Evolutionary conservation across 2,888 invertebrate genomes (phyloP).

Genomic region (Ectemnius lituratus): DNA sequence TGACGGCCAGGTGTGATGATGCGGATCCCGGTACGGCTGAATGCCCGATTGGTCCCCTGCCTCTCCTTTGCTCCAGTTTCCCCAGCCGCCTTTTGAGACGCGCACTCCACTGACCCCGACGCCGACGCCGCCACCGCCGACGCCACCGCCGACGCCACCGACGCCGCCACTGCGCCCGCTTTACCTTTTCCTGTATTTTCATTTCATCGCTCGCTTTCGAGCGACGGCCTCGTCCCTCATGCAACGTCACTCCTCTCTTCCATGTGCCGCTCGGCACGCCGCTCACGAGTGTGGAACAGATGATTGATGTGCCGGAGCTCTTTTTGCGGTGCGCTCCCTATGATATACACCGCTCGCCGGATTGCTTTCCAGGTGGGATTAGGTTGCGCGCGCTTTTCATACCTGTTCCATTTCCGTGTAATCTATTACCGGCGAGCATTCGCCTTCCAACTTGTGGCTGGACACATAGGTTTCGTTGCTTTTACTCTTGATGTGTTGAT

Average conservation of each 20-base stretch:
- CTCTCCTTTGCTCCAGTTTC: neutral
- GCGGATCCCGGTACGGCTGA: slow-evolving; percentile 13
- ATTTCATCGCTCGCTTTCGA: slow-evolving; percentile 14
- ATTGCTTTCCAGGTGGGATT: neutral
- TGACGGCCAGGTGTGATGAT: slow-evolving; percentile 16
- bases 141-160: slow-evolving; percentile 16
- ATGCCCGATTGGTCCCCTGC: slow-evolving; percentile 5
- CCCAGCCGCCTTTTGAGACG: slow-evolving; percentile 5
- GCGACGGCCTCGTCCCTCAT: neutral
- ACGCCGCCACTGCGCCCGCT: slow-evolving; percentile 5
- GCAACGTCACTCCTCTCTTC: neutral
- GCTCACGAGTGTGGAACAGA: neutral
- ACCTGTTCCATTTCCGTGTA: neutral
- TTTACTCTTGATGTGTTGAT: no score
- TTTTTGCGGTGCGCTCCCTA: neutral
- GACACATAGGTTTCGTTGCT: no score
- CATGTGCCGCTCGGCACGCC: neutral
- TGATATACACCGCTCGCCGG: neutral
- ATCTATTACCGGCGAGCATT: no score
- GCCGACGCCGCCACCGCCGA: no score
- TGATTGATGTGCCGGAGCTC: neutral
- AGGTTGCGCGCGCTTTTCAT: neutral
- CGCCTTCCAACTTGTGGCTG: neutral
- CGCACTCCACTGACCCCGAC: slow-evolving; percentile 24
- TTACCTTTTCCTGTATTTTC: slow-evolving; percentile 8